Conservation (phyloP, 2,888 invertebrate species). For the Chrysotoxum bicinctum region DNA sequence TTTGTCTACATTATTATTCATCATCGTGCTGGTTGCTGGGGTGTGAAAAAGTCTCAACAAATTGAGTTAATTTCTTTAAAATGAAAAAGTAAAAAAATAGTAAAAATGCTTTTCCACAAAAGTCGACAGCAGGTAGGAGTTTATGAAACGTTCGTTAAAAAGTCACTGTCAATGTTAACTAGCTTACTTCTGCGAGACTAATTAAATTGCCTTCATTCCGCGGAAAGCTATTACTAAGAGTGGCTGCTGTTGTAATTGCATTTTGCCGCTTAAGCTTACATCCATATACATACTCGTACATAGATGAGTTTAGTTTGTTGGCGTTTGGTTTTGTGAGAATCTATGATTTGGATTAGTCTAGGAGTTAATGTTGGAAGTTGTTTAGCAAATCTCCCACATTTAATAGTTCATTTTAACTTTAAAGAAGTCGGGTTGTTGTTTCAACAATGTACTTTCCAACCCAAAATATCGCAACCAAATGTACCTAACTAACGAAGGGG, state of each 20-base stretch:
- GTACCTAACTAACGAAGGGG: too few species aligned
- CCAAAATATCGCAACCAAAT: too few species aligned
- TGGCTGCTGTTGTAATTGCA: constrained; percentile 22
- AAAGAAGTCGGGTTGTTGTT: too few species aligned
- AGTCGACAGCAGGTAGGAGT: neutral
- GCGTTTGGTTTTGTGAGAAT: neutral
- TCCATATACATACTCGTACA: too few species aligned
- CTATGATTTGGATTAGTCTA: neutral
- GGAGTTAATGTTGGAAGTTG: neutral
- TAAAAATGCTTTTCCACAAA: neutral
- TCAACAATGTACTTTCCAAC: too few species aligned
- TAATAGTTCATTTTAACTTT: neutral
- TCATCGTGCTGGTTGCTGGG: neutral
- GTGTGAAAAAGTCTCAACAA: constrained; percentile 17
- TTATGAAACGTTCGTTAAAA: constrained; percentile 6
- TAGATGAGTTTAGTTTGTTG: neutral
- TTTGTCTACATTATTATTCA: neutral
- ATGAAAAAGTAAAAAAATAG: neutral
- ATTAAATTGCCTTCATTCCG: constrained; percentile 32
- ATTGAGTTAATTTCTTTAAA: constrained; percentile 14
- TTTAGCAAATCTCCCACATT: neutral
- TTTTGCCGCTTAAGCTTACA: constrained; percentile 13
- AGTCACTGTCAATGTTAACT: constrained; percentile 30
- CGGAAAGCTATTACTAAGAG: constrained; percentile 18
- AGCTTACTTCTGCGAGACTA: neutral